Evolutionary conservation across 2,888 invertebrate genomes (phyloP), one percentile per base, ranked within the genome.

Genomic region (Julus scanicus): DNA sequence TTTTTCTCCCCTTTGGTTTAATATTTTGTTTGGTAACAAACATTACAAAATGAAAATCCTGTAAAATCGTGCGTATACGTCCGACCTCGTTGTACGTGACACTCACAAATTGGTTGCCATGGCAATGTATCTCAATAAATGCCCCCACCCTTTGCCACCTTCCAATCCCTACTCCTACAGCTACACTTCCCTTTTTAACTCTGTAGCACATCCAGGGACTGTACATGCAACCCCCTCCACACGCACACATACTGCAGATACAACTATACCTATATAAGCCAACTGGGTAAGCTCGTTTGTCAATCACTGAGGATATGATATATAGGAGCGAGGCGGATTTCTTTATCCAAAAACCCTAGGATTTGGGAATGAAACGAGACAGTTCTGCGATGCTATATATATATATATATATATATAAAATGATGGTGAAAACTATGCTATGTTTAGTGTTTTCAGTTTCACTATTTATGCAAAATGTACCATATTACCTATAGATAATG

Each of bases 261-360:
- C n/a, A 15, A 13, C 80, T 80, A 80, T 80, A 80, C 80, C 80
- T 1, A 53, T 86, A 40, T 86, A 86, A 86, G 86, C 86, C 86
- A 86, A 49, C 57, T 20, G 39, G 20, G n/a, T 86, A 86, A 86
- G 86, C 86, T 86, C 63, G 57, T 86, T 53, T 86, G 86, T 86
- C 86, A 86, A 86, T 86, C 86, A 86, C 86, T 37, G 86, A 86
- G 86, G 86, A 86, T 86, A 86, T 86, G 86, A 85, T 85, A 49
- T 85, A 85, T 85, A 85, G 40, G 85, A 84, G 20, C n/a, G 44
- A 85, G 49, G 85, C 29, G 85, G 85, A 44, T 85, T 85, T 49
- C 49, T 85, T 85, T 85, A 44, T 85, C 85, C 20, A 85, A 80
- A 80, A 80, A 85, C n/a, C 85, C 85, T 85, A 20, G 85, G 85